phyloP scores from a whole-genome alignment of 2,113 vertebrate genomes.

The Petaurus breviceps region DNA sequence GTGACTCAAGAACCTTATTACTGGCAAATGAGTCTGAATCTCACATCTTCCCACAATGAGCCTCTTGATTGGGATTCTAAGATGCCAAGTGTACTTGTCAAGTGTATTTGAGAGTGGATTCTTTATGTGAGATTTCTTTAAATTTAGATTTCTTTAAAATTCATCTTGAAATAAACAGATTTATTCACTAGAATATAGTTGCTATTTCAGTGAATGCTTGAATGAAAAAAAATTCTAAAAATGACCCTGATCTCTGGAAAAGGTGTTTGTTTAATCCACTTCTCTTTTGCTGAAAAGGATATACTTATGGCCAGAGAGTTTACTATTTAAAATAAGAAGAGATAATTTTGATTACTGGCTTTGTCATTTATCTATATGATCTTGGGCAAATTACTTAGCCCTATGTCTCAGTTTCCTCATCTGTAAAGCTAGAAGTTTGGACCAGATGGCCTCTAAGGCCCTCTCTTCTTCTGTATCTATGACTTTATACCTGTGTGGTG shows the following conservation, averaged over 20 bases:
- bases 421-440: neutral
- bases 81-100: neutral
- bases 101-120: no score
- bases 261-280: neutral
- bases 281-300: neutral
- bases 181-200: neutral
- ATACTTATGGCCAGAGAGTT: neutral
- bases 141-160: neutral
- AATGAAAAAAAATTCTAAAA: neutral
- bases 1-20: conserved; percentile 18
- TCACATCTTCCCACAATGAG: conserved; percentile 36
- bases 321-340: neutral
- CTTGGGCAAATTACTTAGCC: neutral
- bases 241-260: neutral
- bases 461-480: neutral
- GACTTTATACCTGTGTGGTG: neutral
- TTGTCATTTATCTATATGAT: neutral
- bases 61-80: conserved; percentile 22
- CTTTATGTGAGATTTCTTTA: no score
- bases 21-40: conserved; percentile 26
- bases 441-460: neutral
- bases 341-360: neutral
- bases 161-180: neutral
- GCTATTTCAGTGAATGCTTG: neutral
- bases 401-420: neutral